Evolutionary conservation across 37 sponge, comb jelly and placozoan genomes (phyloP), one percentile per base, ranked within the genome.

Genomic region (Diacarnus erythraeanus): DNA sequence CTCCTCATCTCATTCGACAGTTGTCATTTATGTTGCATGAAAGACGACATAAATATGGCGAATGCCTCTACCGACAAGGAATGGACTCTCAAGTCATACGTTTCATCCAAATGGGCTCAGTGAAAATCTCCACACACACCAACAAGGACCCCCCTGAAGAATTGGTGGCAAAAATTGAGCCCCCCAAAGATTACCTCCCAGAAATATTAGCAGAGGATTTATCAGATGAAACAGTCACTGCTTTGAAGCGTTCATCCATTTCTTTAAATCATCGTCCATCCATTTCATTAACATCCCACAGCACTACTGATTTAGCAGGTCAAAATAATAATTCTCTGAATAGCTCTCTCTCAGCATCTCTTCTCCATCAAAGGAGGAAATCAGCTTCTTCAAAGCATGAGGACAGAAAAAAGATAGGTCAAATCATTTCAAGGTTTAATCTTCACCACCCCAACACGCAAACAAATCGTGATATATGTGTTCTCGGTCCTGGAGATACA

Each of bases 11-110:
- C 4, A 42, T 80, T 36, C 42, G 58, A 54, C 38, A 34, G 31
- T 57, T 80, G 25, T 31, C 39, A 41, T 21, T 69, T 4, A 12
- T 34, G 5, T 26, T 71, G 12, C 68, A 40, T 58, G 71, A 80
- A 38, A 71, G 37, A 15, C 38, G 27, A 10, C 36, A 57, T 51
- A 2, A 29, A 36, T 25, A 38, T 25, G 72, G 72, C 17, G 81
- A 80, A 4, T 69, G 59, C 71, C 22, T 80, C 15, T 56, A 38
- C 60, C 54, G 60, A 38, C 81, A 80, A 47, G 71, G 29, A 30
- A 71, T 59, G 39, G 36, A 30, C 25, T 29, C 25, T 3, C 1
- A 10, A 38, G 35, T 10, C 3, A 5, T 80, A 0, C 29, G 58
- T 17, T 6, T 80, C 38, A 58, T 80, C 3, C 43, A 58, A 22